A percentile compares a stretch with the other conserved stretches of the same genome.
Conservation (phyloP, 1,140 invertebrate species). For the Drusus annulatus region DNA sequence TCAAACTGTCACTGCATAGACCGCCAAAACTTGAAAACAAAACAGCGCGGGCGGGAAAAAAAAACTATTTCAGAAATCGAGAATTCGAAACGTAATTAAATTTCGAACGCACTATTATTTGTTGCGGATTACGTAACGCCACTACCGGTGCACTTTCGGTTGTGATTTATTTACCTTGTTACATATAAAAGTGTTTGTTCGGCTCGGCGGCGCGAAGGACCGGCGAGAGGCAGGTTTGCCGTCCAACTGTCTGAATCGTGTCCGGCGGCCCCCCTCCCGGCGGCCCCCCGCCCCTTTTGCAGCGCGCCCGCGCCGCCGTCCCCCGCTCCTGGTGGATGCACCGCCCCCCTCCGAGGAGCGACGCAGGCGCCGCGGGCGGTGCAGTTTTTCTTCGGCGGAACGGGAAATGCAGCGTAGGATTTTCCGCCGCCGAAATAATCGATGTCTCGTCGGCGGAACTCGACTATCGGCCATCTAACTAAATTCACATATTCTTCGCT, state of each 20-base stretch:
- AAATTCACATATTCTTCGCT: background rate
- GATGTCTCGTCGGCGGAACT: conserved; percentile 41
- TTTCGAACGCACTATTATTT: conserved; percentile 34
- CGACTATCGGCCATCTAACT: conserved; percentile 14
- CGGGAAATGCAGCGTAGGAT: conserved; percentile 50
- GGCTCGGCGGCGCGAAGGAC: conserved; percentile 49
- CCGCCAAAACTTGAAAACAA: background rate
- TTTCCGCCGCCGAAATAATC: conserved; percentile 51
- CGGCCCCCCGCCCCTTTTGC: background rate
- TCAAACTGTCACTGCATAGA: conserved; percentile 20
- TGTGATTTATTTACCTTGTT: conserved; percentile 45
- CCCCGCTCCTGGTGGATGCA: background rate
- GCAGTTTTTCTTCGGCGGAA: conserved; percentile 50
- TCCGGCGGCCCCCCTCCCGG: conserved; percentile 21
- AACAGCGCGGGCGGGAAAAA: conserved; percentile 22
- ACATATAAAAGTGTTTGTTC: conserved; percentile 20
- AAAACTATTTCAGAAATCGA: background rate
- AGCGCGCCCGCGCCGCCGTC: background rate
- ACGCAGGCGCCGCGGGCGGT: conserved; percentile 41
- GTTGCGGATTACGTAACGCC: conserved; percentile 39
- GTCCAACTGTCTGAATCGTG: conserved; percentile 51
- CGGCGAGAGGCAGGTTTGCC: conserved; percentile 42
- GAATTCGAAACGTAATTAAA: background rate
- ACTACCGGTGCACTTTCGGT: conserved; percentile 39
- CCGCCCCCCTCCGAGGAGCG: background rate